Base-by-base conservation (phyloP, 2,888 invertebrate genomes). In the Schrankia costaestrigalis region DNA sequence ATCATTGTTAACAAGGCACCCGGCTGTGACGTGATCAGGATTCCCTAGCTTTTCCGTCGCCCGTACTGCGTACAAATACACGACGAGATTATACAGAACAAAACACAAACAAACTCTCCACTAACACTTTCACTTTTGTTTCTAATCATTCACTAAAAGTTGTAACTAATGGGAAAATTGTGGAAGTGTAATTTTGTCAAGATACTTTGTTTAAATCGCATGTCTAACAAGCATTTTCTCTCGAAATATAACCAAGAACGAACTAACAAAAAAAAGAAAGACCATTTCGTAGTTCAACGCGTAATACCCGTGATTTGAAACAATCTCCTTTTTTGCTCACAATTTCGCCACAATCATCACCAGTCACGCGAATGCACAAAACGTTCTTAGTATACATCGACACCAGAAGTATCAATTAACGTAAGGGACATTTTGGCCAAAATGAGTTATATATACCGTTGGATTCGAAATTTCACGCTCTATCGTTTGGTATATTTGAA, bases 301-400 rank as follows among this genome's bases (percentile, higher is more conserved):
- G 71, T 76, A 77, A 76, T 70, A 62, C 65, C 69, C 56, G 71
- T 75, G 64, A 79, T 83, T 80, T 77, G 69, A 74, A 77, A 73
- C 68, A 72, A 77, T 78, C 70, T 73, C 62, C 66, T 77, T 80
- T 56, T 73, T 77, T 76, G 62, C 59, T 51, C 73, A 74, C 75
- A 79, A 80, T 81, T 78, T 78, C 47, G 48, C 47, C 56, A 62
- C 68, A 71, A 75, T 71, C 65, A 65, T 67, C 63, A 55, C 47
- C 56, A 67, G 80, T 77, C 83, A 85, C 84, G 81, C 84, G 61
- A 78, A 46, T 41, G 44, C 41, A 56, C 41, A 46, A 46, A 63
- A 58, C 42, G 48, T 49, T 60, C 43, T 46, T 53, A 41, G 44
- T 52, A 45, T 33, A 44, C 24, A n/a, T n/a, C n/a, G n/a, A n/a